Percentiles rank a stretch among this genome's conserved stretches.
Evolutionary conservation across 2,888 invertebrate species (phyloP).

Genomic region (Physocephala rufipes): DNA sequence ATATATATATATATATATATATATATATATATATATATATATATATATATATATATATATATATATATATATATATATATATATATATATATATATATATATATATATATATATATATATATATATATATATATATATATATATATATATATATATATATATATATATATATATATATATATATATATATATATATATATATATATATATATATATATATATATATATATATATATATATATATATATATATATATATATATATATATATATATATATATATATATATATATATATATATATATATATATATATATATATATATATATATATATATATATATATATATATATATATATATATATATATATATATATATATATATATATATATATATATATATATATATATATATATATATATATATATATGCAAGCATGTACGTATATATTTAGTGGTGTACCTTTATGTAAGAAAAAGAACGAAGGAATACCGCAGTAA

Average conservation of each 20-base stretch:
- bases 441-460: background rate
- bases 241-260: slow-evolving; percentile 12
- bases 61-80: slow-evolving; percentile 6
- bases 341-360: slow-evolving; percentile 16
- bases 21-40: background rate
- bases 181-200: background rate
- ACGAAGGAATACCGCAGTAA: slow-evolving; percentile 31
- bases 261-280: background rate
- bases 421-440: slow-evolving; percentile 4
- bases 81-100: background rate
- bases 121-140: background rate
- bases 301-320: background rate
- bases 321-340: background rate
- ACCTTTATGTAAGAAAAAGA: slow-evolving; percentile 16
- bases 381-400: no score
- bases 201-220: background rate
- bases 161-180: background rate
- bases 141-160: slow-evolving; percentile 8
- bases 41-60: background rate
- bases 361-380: background rate
- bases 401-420: background rate
- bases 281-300: background rate
- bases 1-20: background rate
- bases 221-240: background rate
- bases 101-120: background rate